Percentiles rank a stretch among this genome's conserved stretches.
Evolutionary conservation across 2,797 vertebrate species (phyloP).

Genomic region (Novumbra hubbsi): DNA sequence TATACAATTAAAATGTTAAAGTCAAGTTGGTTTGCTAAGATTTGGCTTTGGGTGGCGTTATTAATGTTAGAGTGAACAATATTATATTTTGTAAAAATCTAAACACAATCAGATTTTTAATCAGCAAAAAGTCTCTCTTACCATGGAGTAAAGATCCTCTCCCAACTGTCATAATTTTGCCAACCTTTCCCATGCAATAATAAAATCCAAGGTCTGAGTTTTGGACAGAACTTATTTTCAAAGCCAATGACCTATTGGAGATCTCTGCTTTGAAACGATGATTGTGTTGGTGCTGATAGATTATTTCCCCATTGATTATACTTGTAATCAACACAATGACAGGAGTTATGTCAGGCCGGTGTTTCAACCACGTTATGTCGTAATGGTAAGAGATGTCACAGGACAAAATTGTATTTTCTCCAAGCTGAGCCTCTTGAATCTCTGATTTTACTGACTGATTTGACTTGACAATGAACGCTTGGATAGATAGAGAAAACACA

Average conservation of each 20-base stretch:
- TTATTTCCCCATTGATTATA: background rate
- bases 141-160: background rate
- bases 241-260: background rate
- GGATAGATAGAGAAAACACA: background rate
- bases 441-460: background rate
- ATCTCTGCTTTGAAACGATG: background rate
- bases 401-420: background rate
- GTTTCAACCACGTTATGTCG: constrained; percentile 4
- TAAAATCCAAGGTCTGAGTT: background rate
- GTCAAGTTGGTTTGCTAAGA: background rate
- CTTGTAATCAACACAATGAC: background rate
- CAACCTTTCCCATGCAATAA: constrained; percentile 6
- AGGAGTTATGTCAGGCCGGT: background rate
- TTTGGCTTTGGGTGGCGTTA: background rate
- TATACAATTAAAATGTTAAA: background rate
- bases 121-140: background rate
- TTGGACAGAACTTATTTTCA: background rate
- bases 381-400: constrained; percentile 9
- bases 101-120: background rate
- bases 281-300: background rate
- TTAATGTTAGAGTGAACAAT: background rate
- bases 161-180: background rate
- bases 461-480: background rate
- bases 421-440: background rate
- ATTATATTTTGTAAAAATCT: background rate